Percentiles rank a stretch among this genome's conserved stretches.
phyloP scores from a whole-genome alignment of 2,797 vertebrate genomes.

The Australoheros facetus region DNA sequence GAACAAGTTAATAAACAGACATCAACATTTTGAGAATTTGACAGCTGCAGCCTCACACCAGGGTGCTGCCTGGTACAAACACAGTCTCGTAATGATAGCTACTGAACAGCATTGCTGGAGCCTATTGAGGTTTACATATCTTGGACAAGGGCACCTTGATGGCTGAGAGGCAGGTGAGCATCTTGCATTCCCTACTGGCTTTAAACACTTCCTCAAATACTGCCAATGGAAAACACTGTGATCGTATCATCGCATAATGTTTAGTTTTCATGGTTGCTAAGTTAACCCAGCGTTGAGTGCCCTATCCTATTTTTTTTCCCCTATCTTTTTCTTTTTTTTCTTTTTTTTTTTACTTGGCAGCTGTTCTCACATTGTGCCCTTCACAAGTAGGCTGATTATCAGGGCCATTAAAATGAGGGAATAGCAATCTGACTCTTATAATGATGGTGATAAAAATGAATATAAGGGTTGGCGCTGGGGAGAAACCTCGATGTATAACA shows the following conservation, averaged over 20 bases:
- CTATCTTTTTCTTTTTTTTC: neutral
- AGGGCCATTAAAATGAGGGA: constrained; percentile 51
- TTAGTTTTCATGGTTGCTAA: constrained; percentile 17
- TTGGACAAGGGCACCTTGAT: constrained; percentile 40
- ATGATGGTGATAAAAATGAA: constrained; percentile 39
- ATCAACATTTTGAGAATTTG: neutral
- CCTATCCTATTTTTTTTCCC: neutral
- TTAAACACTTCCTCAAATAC: constrained; percentile 3
- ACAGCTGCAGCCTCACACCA: constrained; percentile 12
- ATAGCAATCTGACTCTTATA: constrained; percentile 47
- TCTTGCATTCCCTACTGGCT: constrained; percentile 1
- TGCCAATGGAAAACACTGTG: neutral
- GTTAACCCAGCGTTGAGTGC: constrained; percentile 2
- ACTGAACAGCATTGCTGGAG: constrained; percentile 16
- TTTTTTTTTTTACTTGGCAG: constrained; percentile 50
- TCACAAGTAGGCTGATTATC: constrained; percentile 51
- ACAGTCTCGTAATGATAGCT: constrained; percentile 3
- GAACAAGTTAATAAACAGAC: neutral
- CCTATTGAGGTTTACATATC: constrained; percentile 14
- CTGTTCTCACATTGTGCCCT: constrained; percentile 37
- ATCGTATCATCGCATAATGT: neutral
- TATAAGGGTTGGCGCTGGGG: constrained; percentile 5
- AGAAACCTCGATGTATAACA: constrained; percentile 15
- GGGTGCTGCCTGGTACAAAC: constrained; percentile 2
- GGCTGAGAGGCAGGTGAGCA: neutral